Base-by-base conservation (phyloP, 2,888 invertebrate genomes). In the Phalera bucephala region DNA sequence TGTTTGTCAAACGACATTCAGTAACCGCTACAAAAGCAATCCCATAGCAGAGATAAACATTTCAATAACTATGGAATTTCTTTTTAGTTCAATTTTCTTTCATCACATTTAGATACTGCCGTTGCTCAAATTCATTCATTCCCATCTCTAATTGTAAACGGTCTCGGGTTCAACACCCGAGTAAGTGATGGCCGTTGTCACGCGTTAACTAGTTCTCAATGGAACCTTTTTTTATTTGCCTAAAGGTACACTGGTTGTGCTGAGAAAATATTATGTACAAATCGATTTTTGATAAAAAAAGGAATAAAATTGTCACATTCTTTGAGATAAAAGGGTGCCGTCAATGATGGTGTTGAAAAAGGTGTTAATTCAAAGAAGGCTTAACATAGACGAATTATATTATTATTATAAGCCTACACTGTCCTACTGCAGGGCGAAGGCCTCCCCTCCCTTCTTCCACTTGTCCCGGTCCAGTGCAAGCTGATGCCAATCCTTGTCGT, bases 131-230 rank as follows among this genome's bases (percentile, higher is more conserved):
- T 25, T 7, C 32, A 46, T 52, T 48, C 38, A 42, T 52, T 53
- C 51, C 56, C 50, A 45, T 22, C 30, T 8, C 11, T 33, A 36
- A 9, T 31, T 38, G 49, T 49, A 45, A 46, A 56, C 19, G 8
- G 10, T 30, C 7, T 28, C 15, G 31, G 38, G 53, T 40, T 58
- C 52, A 40, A 41, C 33, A 35, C 28, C 51, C 53, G 51, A 39
- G 56, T 56, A 56, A 59, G 45, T 56, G 56, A 51, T 38, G 40
- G 35, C 30, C 36, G 36, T 48, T 59, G 52, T 55, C 60, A 58
- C 60, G 58, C 33, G 29, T 33, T 38, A 40, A 35, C 37, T 33
- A n/a, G 13, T 38, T 17, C 36, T 58, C 41, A 58, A 58, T 59
- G 60, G 51, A 59, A 51, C 21, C 43, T 59, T 59, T 59, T 59